phyloP scores from a whole-genome alignment of 2,888 invertebrate genomes.

The Platerodrilus igneus region DNA sequence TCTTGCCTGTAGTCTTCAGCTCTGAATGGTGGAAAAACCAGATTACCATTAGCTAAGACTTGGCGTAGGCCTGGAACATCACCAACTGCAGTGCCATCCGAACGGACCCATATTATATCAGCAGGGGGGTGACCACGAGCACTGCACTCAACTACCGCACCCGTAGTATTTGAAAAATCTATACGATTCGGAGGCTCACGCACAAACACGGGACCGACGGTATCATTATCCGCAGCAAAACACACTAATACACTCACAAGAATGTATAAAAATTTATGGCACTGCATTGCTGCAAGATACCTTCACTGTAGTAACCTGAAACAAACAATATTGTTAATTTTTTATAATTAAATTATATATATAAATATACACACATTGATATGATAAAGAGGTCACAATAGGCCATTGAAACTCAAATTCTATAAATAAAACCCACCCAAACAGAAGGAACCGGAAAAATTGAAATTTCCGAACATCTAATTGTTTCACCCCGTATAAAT shows the following conservation, averaged over 20 bases:
- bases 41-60: slow-evolving; percentile 85
- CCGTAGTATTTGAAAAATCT: slow-evolving; percentile 91
- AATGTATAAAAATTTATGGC: slow-evolving; percentile 1
- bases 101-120: slow-evolving; percentile 88
- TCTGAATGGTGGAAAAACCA: slow-evolving; percentile 91
- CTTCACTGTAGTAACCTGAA: too few species aligned
- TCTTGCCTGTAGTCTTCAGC: slow-evolving; percentile 91
- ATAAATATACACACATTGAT: too few species aligned
- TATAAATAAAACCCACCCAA: too few species aligned
- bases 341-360: too few species aligned
- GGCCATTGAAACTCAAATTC: too few species aligned
- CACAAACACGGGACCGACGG: slow-evolving; percentile 79
- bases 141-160: slow-evolving; percentile 88
- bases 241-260: slow-evolving; percentile 14
- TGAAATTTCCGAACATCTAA: too few species aligned
- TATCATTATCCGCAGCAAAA: slow-evolving; percentile 37
- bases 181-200: slow-evolving; percentile 88
- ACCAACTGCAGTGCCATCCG: slow-evolving; percentile 86
- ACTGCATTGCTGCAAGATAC: too few species aligned
- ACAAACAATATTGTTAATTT: too few species aligned
- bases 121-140: slow-evolving; percentile 87
- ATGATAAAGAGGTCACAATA: too few species aligned
- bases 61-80: slow-evolving; percentile 71
- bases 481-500: too few species aligned
- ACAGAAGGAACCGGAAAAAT: too few species aligned